phyloP scores from a whole-genome alignment of 2,797 vertebrate genomes.

The Ataeniobius toweri region DNA sequence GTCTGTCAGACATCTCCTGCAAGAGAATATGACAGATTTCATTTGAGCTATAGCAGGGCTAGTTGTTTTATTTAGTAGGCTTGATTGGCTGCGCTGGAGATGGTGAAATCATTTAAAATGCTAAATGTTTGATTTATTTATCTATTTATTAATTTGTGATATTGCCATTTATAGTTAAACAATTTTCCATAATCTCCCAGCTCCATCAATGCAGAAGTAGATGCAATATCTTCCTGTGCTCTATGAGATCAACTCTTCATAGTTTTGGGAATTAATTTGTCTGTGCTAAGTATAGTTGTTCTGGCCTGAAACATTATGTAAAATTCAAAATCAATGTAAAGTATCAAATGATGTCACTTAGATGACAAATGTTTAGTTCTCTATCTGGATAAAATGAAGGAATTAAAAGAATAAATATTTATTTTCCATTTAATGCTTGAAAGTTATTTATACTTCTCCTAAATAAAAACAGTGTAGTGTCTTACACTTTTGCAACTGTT shows the following conservation, averaged over 20 bases:
- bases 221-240: slow-evolving; percentile 2
- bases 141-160: slow-evolving; percentile 17
- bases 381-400: neutral
- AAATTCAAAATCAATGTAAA: neutral
- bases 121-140: slow-evolving; percentile 43
- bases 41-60: slow-evolving; percentile 56
- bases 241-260: slow-evolving; percentile 42
- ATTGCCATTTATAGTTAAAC: slow-evolving; percentile 31
- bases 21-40: slow-evolving; percentile 69
- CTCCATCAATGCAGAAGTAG: neutral
- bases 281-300: slow-evolving; percentile 28
- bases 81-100: slow-evolving; percentile 39
- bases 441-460: neutral
- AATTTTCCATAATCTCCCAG: neutral
- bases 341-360: neutral
- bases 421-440: neutral
- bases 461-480: neutral
- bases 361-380: neutral
- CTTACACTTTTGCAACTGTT: neutral
- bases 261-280: slow-evolving; percentile 50
- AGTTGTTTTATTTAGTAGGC: slow-evolving; percentile 73
- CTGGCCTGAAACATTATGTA: neutral
- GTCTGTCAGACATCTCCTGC: slow-evolving; percentile 47
- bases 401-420: neutral
- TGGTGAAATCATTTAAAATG: slow-evolving; percentile 63